These are phyloP conservation scores for Salmo trutta DNA, from an alignment of 2,797 vertebrate species.

Conservation along the genomic window DNA sequence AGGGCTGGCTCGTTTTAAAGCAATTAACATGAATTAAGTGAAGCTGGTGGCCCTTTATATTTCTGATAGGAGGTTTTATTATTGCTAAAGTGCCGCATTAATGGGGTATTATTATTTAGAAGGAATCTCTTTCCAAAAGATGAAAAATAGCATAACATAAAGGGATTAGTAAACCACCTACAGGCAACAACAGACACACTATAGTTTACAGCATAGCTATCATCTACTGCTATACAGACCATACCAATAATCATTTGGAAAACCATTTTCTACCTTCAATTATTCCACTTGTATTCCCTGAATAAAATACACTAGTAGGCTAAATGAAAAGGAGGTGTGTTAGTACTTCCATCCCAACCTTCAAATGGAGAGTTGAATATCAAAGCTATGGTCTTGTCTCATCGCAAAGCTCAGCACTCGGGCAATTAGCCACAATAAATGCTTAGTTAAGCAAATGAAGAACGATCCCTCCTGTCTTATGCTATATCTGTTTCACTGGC, in stretches of 20 bases:
- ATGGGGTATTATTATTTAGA: constrained; percentile 55
- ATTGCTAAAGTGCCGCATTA: constrained; percentile 60
- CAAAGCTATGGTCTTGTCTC: neutral
- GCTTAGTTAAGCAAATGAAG: constrained; percentile 28
- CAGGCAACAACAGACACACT: neutral
- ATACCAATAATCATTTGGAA: neutral
- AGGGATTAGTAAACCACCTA: constrained; percentile 49
- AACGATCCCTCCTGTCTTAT: constrained; percentile 14
- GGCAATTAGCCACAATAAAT: constrained; percentile 33
- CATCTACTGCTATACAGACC: neutral
- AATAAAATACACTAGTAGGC: neutral
- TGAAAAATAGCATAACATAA: constrained; percentile 43
- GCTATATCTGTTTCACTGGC: constrained; percentile 15
- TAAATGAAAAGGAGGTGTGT: neutral
- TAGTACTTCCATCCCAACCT: neutral
- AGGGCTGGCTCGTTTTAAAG: constrained; percentile 63
- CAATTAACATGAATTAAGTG: constrained; percentile 80
- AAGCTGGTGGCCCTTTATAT: constrained; percentile 67
- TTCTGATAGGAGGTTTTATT: constrained; percentile 68
- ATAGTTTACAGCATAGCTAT: neutral
- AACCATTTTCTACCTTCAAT: no score
- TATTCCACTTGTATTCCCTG: neutral
- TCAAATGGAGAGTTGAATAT: constrained; percentile 2
- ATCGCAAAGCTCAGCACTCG: neutral
- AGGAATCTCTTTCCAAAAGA: constrained; percentile 59